phyloP scores from a whole-genome alignment of 2,797 vertebrate genomes.

The Lates japonicus region DNA sequence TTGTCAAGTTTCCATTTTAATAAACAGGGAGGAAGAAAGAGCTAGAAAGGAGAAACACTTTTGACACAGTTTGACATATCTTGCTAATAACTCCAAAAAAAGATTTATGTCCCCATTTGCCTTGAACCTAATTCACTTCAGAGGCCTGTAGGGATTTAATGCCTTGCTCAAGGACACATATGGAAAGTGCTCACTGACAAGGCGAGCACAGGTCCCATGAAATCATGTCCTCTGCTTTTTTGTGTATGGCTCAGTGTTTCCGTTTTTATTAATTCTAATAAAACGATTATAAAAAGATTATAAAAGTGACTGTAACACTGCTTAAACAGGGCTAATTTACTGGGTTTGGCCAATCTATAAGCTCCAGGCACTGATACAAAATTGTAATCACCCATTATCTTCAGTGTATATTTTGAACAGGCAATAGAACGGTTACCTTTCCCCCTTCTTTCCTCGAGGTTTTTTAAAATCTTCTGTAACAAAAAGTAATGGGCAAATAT shows the following conservation, averaged over 20 bases:
- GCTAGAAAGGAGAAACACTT: not conserved
- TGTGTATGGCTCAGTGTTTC: not conserved
- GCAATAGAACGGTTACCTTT: not conserved
- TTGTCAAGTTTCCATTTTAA: not conserved
- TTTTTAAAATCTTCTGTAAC: not conserved
- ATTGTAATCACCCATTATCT: conserved; percentile 1
- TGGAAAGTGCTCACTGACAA: conserved; percentile 2
- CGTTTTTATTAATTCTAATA: no score
- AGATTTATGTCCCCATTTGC: conserved; percentile 16
- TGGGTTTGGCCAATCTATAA: conserved; percentile 8
- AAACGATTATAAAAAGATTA: no score
- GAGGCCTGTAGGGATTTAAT: conserved; percentile 12
- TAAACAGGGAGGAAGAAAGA: not conserved
- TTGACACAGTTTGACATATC: conserved; percentile 7
- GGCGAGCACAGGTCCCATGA: not conserved
- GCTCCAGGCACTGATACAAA: conserved; percentile 2
- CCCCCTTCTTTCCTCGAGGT: not conserved
- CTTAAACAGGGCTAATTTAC: conserved; percentile 15
- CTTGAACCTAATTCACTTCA: not conserved
- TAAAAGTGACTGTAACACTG: conserved; percentile 5
- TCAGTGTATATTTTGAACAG: conserved; percentile 8
- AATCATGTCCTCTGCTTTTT: not conserved
- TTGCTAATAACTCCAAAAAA: not conserved
- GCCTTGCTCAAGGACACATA: not conserved
- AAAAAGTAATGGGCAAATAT: conserved; percentile 8